Percentiles rank a stretch among this genome's conserved stretches.
Conservation (phyloP, 2,888 invertebrate genomes). For the Neoitamus cyanurus region DNA sequence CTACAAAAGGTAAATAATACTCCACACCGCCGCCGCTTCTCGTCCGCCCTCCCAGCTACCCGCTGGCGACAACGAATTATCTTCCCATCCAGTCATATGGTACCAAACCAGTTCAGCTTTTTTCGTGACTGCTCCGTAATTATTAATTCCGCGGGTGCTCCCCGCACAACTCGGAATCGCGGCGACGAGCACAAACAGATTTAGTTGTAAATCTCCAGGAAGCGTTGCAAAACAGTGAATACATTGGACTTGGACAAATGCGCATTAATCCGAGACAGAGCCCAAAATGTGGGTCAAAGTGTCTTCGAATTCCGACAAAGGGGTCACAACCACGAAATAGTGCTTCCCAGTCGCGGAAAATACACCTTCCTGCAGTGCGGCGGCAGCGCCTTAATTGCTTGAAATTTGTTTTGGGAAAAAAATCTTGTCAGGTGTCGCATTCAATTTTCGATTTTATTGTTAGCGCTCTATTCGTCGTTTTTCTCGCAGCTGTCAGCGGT, state of each 20-base stretch:
- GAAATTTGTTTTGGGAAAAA: not conserved
- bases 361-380: not conserved
- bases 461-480: not conserved
- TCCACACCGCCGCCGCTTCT: not conserved
- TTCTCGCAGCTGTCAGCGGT: not conserved
- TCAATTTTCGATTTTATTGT: slow-evolving; percentile 26
- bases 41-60: not conserved
- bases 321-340: not conserved
- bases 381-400: slow-evolving; percentile 7
- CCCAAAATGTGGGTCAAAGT: not conserved
- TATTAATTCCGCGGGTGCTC: not conserved
- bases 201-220: not conserved
- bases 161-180: not conserved
- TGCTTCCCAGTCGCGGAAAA: not conserved
- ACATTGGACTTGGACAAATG: not conserved
- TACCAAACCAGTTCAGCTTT: slow-evolving; percentile 22
- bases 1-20: slow-evolving; percentile 4
- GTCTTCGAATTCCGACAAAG: not conserved
- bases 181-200: not conserved
- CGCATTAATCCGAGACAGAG: not conserved
- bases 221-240: not conserved
- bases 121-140: not conserved
- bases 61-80: not conserved
- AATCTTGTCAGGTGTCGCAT: slow-evolving; percentile 25
- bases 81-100: slow-evolving; percentile 29